These are phyloP conservation scores for Quadroppia sp. DNA, from an alignment of 2,888 invertebrate species.

Conservation along the genomic window DNA sequence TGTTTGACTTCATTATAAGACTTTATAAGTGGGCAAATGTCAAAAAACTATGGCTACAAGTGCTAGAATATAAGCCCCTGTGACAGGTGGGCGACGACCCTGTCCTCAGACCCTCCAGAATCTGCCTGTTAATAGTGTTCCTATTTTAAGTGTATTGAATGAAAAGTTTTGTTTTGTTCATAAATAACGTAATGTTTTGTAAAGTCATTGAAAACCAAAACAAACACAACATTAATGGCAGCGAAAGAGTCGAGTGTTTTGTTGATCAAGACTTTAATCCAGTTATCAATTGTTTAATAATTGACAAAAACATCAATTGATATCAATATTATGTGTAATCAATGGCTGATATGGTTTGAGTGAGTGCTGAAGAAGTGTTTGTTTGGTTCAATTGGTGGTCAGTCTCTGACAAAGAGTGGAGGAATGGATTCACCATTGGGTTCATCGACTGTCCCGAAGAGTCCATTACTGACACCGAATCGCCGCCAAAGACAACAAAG, in stretches of 20 bases:
- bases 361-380: not conserved
- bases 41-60: too few species aligned
- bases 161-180: too few species aligned
- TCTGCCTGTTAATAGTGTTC: too few species aligned
- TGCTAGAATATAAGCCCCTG: too few species aligned
- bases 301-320: not conserved
- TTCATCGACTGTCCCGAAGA: not conserved
- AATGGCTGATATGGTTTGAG: not conserved
- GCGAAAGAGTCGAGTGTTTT: not conserved
- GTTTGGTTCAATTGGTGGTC: too few species aligned
- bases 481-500: not conserved
- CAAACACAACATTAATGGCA: not conserved
- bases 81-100: too few species aligned
- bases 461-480: not conserved
- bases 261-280: not conserved
- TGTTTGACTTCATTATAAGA: too few species aligned
- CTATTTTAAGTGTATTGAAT: too few species aligned
- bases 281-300: not conserved
- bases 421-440: not conserved
- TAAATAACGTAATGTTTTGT: too few species aligned
- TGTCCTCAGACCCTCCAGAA: too few species aligned
- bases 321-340: not conserved
- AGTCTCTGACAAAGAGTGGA: not conserved
- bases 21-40: too few species aligned
- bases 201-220: not conserved